Evolutionary conservation across 2,797 vertebrate species (phyloP).

Genomic region (Podarcis siculus): DNA sequence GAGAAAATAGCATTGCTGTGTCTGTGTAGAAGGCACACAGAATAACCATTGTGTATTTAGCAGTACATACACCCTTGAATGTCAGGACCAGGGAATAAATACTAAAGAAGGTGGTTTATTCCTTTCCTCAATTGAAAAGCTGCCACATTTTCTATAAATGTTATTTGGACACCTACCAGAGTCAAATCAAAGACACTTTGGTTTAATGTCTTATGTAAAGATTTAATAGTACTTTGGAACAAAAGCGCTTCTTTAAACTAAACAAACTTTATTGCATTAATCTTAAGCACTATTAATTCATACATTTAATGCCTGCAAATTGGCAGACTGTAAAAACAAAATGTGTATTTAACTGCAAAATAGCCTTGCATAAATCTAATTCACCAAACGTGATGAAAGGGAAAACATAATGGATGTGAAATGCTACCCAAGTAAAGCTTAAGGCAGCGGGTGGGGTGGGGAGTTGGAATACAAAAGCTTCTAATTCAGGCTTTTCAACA

Average conservation of each 20-base stretch:
- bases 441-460: background rate
- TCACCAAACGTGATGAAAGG: background rate
- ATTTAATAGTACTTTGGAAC: conserved; percentile 12
- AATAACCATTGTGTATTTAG: conserved; percentile 10
- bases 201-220: background rate
- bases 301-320: conserved; percentile 29
- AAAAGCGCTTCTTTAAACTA: conserved; percentile 37
- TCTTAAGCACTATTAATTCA: conserved; percentile 28
- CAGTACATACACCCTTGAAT: background rate
- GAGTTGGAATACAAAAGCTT: background rate
- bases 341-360: conserved; percentile 45
- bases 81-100: conserved; percentile 20
- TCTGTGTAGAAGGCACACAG: conserved; percentile 25
- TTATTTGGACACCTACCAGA: conserved; percentile 14
- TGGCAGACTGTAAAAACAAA: conserved; percentile 45
- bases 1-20: conserved; percentile 10
- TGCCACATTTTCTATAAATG: background rate
- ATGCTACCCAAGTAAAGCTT: conserved; percentile 11
- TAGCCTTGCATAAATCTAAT: conserved; percentile 29
- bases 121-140: conserved; percentile 20
- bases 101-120: conserved; percentile 10
- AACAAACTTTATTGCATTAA: conserved; percentile 40
- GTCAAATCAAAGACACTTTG: conserved; percentile 14
- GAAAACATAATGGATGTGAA: conserved; percentile 6
- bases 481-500: conserved; percentile 47